Evolutionary conservation across 1,140 invertebrate species (phyloP).

Genomic region (Hycleus phaleratus): DNA sequence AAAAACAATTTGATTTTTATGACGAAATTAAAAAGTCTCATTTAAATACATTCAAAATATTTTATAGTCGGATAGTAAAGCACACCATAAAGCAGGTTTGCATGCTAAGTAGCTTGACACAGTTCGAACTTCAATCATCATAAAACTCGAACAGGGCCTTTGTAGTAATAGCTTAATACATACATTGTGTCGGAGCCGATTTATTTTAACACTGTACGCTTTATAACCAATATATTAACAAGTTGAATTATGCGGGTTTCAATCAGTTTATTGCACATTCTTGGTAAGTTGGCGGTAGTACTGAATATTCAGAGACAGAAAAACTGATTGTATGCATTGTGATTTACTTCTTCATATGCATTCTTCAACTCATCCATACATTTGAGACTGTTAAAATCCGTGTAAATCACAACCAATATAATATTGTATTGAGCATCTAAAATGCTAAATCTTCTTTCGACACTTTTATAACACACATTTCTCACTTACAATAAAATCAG

Average conservation of each 20-base stretch:
- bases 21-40: conserved; percentile 38
- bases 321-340: no score
- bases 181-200: conserved; percentile 28
- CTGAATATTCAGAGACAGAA: conserved; percentile 1
- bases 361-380: no score
- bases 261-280: conserved; percentile 17
- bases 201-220: conserved; percentile 25
- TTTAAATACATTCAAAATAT: conserved; percentile 38
- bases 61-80: conserved; percentile 36
- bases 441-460: no score
- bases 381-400: no score
- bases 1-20: conserved; percentile 37
- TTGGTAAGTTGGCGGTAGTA: conserved; percentile 7
- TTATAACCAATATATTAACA: conserved; percentile 19
- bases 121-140: conserved; percentile 36
- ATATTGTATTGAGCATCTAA: no score
- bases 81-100: conserved; percentile 32
- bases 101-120: conserved; percentile 36
- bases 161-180: conserved; percentile 34
- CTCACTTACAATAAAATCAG: no score
- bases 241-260: conserved; percentile 9
- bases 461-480: no score
- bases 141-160: conserved; percentile 31
- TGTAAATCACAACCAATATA: no score
- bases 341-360: no score